Base-by-base conservation (phyloP, 2,888 invertebrate species). In the Leucoma salicis region DNA sequence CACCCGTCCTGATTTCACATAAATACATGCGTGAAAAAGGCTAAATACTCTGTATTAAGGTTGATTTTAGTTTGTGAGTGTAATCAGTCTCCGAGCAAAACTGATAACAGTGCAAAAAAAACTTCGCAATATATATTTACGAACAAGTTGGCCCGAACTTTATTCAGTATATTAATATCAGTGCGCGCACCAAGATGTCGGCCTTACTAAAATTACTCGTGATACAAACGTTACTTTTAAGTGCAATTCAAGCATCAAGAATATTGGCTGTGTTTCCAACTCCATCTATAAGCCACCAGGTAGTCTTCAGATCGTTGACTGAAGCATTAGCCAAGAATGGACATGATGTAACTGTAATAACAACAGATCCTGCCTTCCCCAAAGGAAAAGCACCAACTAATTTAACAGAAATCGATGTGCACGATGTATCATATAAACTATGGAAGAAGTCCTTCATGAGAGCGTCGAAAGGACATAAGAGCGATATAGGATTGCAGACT, bases 261-360 rank as follows among this genome's bases (percentile, higher is more conserved):
- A 88, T 89, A 33, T 37, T 89, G 10, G 78, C 65, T 0, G 50
- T 80, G 0, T 59, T 78, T 18, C 71, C 85, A 0, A 51, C 58
- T 1, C 74, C 84, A 0, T 79, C 83, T 0, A 63, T 82, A 12
- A 89, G 86, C 38, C 89, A 89, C 37, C 85, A 86, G 57, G 57
- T 81, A 0, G 74, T 76, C 0, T 83, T 71, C 39, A 65, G 74
- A 28, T 64, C 72, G 0, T 35, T 90, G 0, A 72, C 75, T 2
- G 57, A 70, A 12, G 82, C 78, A 28, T 52, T 91, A 28, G 71
- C 71, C 0, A 69, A 56, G 27, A 63, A 78, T 11, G 87, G 86
- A 1, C 90, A 90, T 43, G 67, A 88, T 29, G 44, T 90, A 0
- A 64, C 74, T 0, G 60, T 84, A 0, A 46, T 85, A 0, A 84